phyloP scores from a whole-genome alignment of 2,113 vertebrate species.

The Mobula hypostoma region DNA sequence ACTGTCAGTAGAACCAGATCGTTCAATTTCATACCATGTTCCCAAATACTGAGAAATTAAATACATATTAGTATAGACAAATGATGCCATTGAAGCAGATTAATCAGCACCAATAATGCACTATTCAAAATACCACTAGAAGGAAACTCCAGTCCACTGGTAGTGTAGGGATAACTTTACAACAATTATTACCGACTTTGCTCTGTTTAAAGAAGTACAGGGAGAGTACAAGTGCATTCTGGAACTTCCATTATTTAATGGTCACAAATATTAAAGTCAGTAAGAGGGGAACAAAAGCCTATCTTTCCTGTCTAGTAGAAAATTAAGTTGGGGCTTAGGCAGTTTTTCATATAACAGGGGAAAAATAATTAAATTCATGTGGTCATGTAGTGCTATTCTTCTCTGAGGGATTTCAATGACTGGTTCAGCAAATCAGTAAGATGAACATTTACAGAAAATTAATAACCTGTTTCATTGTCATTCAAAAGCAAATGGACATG shows the following conservation, averaged over 20 bases:
- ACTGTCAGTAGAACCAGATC: conserved; percentile 62
- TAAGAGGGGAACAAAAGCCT: not conserved
- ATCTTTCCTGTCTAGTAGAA: not conserved
- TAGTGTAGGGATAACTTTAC: not conserved
- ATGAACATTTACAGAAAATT: not conserved
- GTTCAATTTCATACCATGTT: conserved; percentile 66
- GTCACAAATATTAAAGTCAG: not conserved
- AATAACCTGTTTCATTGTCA: not conserved
- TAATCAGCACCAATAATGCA: not conserved
- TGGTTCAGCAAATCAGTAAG: too few relatives aligned
- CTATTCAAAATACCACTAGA: not conserved
- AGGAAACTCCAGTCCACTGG: not conserved
- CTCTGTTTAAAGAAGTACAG: not conserved
- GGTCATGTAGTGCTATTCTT: not conserved
- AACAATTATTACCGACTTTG: not conserved
- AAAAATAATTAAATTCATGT: not conserved
- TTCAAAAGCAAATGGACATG: not conserved
- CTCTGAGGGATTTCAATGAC: not conserved
- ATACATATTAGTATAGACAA: conserved; percentile 5
- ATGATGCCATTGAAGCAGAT: not conserved
- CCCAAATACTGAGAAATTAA: conserved; percentile 58
- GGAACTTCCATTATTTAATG: not conserved
- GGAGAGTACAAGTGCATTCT: not conserved
- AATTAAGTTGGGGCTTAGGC: not conserved
- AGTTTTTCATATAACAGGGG: not conserved